Conservation (phyloP, 2,113 vertebrate species). For the Microtus ochrogaster region DNA sequence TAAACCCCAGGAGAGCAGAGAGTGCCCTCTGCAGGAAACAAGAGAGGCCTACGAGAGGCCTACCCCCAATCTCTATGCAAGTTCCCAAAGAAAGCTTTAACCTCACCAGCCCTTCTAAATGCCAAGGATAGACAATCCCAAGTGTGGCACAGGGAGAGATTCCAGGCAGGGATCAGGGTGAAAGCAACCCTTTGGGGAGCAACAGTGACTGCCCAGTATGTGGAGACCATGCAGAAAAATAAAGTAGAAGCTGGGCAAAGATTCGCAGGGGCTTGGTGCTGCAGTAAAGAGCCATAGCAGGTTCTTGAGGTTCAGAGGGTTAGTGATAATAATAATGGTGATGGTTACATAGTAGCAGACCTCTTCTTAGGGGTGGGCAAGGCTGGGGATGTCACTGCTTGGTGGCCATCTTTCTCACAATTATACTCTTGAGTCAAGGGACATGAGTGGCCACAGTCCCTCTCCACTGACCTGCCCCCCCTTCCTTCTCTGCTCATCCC, state of each 20-base stretch:
- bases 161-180: neutral
- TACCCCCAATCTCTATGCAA: neutral
- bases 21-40: neutral
- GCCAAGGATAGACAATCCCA: neutral
- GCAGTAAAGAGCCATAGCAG: neutral
- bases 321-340: fast-evolving
- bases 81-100: neutral
- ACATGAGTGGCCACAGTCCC: fast-evolving
- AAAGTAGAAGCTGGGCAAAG: neutral
- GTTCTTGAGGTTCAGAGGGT: neutral
- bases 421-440: neutral
- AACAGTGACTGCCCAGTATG: neutral
- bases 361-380: fast-evolving
- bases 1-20: neutral
- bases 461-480: fast-evolving
- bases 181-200: fast-evolving
- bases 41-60: neutral
- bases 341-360: fast-evolving
- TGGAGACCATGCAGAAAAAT: neutral
- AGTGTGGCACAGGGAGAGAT: neutral
- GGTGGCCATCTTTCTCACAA: neutral
- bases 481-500: neutral
- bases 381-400: neutral
- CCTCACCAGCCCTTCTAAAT: neutral
- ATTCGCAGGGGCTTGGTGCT: too few relatives aligned